Evolutionary conservation across 1,140 invertebrate genomes (phyloP).

Genomic region (Trichoplusia ni): DNA sequence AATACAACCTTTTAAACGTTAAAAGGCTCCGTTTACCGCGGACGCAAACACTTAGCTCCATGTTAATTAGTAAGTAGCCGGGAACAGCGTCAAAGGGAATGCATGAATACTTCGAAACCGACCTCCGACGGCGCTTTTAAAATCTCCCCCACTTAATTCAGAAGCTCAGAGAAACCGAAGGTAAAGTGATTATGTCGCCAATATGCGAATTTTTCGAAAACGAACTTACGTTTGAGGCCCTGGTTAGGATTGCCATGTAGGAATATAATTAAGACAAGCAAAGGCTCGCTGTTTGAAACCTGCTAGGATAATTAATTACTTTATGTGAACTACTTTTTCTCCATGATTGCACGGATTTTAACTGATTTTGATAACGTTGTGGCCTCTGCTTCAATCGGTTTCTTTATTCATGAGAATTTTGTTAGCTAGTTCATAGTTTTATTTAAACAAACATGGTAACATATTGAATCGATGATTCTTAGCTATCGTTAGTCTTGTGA

Average conservation of each 20-base stretch:
- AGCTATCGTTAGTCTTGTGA: too few species aligned
- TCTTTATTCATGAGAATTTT: too few species aligned
- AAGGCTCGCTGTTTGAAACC: constrained; percentile 38
- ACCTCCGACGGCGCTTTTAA: constrained; percentile 78
- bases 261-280: constrained; percentile 29
- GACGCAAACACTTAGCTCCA: constrained; percentile 80
- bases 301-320: constrained; percentile 18
- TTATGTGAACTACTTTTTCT: neutral
- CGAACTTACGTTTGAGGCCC: constrained; percentile 33
- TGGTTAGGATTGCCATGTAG: constrained; percentile 13
- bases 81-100: constrained; percentile 79
- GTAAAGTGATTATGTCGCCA: constrained; percentile 77
- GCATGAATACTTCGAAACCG: constrained; percentile 78
- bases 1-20: constrained; percentile 76
- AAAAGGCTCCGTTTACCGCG: constrained; percentile 79
- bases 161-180: constrained; percentile 75
- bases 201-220: constrained; percentile 71
- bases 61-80: constrained; percentile 79
- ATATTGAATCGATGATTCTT: too few species aligned
- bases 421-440: too few species aligned
- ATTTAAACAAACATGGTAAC: too few species aligned
- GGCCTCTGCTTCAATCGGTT: too few species aligned
- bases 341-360: neutral
- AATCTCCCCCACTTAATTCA: constrained; percentile 76
- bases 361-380: neutral